phyloP scores from a whole-genome alignment of 2,113 vertebrate species.

The Chrysemys picta region DNA sequence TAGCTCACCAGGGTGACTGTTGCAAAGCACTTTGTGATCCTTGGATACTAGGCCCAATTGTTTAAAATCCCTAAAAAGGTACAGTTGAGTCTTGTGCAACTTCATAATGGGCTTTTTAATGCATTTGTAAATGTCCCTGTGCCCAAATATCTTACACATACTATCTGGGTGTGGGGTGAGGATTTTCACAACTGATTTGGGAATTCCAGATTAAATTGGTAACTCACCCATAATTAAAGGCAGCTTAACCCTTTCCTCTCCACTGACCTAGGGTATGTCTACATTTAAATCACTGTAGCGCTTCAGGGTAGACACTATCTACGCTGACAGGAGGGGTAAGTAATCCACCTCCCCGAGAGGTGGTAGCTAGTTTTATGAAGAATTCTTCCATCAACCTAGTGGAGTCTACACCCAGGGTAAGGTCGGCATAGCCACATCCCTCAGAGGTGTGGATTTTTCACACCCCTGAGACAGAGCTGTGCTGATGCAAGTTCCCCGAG shows the following conservation, averaged over 20 bases:
- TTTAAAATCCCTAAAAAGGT: background rate
- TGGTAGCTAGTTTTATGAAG: too few species aligned
- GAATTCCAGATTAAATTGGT: background rate
- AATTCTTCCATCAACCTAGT: too few species aligned
- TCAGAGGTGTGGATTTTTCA: background rate
- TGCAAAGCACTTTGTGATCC: background rate
- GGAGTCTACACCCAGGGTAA: too few species aligned
- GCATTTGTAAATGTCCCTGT: background rate
- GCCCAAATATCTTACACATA: background rate
- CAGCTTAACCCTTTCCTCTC: background rate
- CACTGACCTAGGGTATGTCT: background rate
- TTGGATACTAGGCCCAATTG: background rate
- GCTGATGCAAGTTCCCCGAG: background rate
- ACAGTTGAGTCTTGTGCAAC: background rate
- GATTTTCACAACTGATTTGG: background rate
- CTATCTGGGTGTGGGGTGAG: background rate
- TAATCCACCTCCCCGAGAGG: too few species aligned
- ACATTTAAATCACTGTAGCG: background rate
- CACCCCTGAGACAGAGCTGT: background rate
- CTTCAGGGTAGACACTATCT: too few species aligned
- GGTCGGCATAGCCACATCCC: too few species aligned
- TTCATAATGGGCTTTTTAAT: background rate
- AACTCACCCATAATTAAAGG: background rate
- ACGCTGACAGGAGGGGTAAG: too few species aligned
- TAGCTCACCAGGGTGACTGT: background rate